A percentile compares a stretch with the other conserved stretches of the same genome.
phyloP scores from a whole-genome alignment of 2,113 vertebrate species.

The Eptesicus fuscus region DNA sequence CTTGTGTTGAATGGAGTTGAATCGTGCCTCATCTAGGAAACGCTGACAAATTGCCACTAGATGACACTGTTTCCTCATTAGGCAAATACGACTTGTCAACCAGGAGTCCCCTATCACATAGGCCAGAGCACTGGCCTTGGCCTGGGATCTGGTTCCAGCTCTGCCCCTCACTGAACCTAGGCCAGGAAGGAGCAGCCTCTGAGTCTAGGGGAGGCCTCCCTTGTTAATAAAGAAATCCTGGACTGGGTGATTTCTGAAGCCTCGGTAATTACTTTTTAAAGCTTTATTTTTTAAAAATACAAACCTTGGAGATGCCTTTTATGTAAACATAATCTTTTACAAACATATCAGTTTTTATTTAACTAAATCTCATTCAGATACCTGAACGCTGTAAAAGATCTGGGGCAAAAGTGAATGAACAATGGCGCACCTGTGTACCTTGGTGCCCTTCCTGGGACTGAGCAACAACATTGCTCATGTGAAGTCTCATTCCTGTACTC shows the following conservation, averaged over 20 bases:
- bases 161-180: neutral
- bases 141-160: neutral
- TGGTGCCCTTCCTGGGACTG: neutral
- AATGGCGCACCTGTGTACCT: neutral
- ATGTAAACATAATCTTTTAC: neutral
- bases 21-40: neutral
- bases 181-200: neutral
- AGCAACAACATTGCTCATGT: neutral
- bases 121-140: neutral
- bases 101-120: neutral
- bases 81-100: neutral
- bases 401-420: neutral
- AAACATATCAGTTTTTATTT: neutral
- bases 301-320: neutral
- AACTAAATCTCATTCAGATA: conserved; percentile 6
- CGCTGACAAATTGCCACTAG: conserved; percentile 41
- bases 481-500: neutral
- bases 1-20: neutral
- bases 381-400: neutral
- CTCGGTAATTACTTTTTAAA: neutral
- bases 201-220: neutral
- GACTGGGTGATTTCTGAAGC: neutral
- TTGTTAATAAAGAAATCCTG: neutral
- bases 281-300: neutral
- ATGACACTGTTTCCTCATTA: conserved; percentile 60